Evolutionary conservation across 2,888 invertebrate species (phyloP).

Genomic region (Pediacus dermestoides): DNA sequence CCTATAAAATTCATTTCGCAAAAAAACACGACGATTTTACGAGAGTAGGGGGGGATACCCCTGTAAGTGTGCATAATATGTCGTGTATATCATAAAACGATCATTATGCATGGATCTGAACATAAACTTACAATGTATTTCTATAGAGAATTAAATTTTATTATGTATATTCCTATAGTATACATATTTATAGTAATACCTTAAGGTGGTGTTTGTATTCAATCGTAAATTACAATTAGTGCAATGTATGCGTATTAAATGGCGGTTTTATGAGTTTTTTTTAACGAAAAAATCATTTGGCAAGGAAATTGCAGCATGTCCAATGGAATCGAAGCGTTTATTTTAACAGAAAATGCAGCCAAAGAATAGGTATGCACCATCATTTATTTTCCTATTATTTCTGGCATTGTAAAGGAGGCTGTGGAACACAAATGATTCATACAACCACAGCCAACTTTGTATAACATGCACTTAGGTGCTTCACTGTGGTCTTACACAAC

Average conservation of each 20-base stretch:
- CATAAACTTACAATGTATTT: slow-evolving; percentile 40
- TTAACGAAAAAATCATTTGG: no score
- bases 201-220: no score
- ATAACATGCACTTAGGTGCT: no score
- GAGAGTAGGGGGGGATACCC: no score
- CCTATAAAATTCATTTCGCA: no score
- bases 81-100: slow-evolving; percentile 35
- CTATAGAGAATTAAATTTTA: slow-evolving; percentile 39
- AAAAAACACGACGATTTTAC: no score
- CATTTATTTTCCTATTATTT: slow-evolving; percentile 33
- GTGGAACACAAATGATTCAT: slow-evolving; percentile 32
- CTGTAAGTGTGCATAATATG: no score
- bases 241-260: no score
- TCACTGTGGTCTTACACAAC: background rate
- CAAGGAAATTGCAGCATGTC: no score
- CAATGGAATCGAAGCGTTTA: no score
- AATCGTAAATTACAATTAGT: slow-evolving; percentile 27
- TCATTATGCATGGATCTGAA: slow-evolving; percentile 37
- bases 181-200: slow-evolving; percentile 24
- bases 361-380: slow-evolving; percentile 26
- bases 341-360: no score
- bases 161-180: slow-evolving; percentile 22
- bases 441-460: slow-evolving; percentile 11
- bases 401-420: slow-evolving; percentile 32
- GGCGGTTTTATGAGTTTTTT: no score